Evolutionary conservation across 1,140 invertebrate species (phyloP).

Genomic region (Amphibalanus amphitrite): DNA sequence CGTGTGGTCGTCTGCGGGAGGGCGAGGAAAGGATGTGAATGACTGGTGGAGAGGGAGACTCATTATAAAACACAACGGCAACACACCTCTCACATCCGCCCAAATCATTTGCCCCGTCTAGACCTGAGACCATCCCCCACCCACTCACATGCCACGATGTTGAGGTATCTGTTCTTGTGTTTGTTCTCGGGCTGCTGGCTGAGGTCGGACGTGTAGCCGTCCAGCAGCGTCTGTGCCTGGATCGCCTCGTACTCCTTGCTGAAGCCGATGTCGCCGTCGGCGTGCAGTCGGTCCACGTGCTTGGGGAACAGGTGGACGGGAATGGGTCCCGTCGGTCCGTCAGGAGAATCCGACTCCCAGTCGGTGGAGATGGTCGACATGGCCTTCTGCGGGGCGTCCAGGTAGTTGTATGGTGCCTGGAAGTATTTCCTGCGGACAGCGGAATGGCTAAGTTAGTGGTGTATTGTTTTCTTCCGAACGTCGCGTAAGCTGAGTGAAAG

Average conservation of each 20-base stretch:
- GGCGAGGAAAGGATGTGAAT: no score
- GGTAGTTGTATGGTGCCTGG: conserved; percentile 63
- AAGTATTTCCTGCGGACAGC: conserved; percentile 45
- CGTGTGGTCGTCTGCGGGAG: conserved; percentile 69
- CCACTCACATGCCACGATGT: conserved; percentile 55
- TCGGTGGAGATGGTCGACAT: conserved; percentile 29
- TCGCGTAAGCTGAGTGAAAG: no score
- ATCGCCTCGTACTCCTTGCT: conserved; percentile 82
- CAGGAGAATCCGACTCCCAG: conserved; percentile 30
- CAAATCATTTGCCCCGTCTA: no score
- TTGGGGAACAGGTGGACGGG: conserved; percentile 51
- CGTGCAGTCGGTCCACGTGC: conserved; percentile 62
- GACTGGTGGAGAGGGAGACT: no score
- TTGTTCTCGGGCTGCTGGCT: conserved; percentile 79
- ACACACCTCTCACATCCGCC: no score
- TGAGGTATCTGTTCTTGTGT: conserved; percentile 80
- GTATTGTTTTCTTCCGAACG: no score
- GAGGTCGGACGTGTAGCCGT: conserved; percentile 60
- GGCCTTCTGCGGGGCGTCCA: conserved; percentile 49
- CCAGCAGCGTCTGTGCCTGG: conserved; percentile 33
- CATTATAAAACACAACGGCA: no score
- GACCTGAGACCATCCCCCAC: no score
- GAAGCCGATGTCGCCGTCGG: conserved; percentile 68
- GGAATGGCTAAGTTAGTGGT: no score
- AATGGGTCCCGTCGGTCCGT: conserved; percentile 30